Evolutionary conservation across 2,797 vertebrate genomes (phyloP).

Genomic region (Etheostoma perlongum): DNA sequence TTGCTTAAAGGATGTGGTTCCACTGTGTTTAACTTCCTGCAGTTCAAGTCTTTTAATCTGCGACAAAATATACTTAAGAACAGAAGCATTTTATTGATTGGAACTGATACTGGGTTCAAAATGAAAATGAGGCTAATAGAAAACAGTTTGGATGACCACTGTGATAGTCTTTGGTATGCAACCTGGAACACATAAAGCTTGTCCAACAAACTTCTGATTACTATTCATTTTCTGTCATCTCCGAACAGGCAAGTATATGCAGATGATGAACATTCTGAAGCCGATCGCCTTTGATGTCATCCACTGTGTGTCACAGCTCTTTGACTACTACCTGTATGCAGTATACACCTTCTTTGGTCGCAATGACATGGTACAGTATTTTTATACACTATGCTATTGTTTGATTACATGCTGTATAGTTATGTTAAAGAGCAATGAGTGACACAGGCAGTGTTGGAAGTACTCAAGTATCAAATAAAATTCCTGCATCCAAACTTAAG

Average conservation of each 20-base stretch:
- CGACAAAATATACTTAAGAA: conserved; percentile 13
- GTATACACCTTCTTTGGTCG: conserved; percentile 98
- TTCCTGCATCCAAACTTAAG: too few relatives aligned
- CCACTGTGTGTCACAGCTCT: conserved; percentile 98
- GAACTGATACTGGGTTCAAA: neutral
- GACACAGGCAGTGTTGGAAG: neutral
- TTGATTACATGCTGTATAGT: neutral
- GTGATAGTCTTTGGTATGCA: neutral
- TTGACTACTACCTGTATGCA: conserved; percentile 98
- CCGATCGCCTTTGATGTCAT: conserved; percentile 99
- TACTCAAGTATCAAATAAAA: too few relatives aligned
- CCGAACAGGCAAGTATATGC: conserved; percentile 95
- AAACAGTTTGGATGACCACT: neutral
- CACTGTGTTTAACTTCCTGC: conserved; percentile 40
- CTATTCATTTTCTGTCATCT: neutral
- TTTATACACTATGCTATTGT: neutral
- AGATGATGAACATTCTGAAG: conserved; percentile 99
- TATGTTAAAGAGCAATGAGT: neutral
- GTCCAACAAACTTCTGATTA: neutral
- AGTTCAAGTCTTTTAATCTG: conserved; percentile 35
- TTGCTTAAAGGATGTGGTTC: conserved; percentile 33
- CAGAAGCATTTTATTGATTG: conserved; percentile 3
- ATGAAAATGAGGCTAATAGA: neutral
- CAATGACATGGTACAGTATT: conserved; percentile 92
- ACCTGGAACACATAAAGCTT: neutral